Evolutionary conservation across 2,113 vertebrate genomes (phyloP).

Genomic region (Perca schrenkii): DNA sequence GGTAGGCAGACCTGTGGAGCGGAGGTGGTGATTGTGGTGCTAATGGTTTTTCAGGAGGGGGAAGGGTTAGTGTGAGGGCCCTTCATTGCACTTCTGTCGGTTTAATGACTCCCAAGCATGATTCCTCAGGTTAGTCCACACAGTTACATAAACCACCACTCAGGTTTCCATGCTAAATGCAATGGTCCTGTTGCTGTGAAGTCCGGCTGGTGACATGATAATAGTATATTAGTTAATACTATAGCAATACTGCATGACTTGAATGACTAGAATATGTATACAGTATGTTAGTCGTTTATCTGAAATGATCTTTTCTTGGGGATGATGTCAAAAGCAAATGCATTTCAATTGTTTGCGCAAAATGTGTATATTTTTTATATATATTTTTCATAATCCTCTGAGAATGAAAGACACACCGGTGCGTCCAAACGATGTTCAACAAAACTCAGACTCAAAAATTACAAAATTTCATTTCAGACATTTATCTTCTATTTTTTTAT

Average conservation of each 20-base stretch:
- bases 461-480: no score
- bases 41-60: constrained; percentile 61
- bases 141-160: constrained; percentile 71
- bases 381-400: no score
- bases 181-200: constrained; percentile 14
- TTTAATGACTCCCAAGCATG: constrained; percentile 66
- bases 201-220: constrained; percentile 12
- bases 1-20: constrained; percentile 55
- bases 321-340: neutral
- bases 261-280: neutral
- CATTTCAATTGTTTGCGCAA: neutral
- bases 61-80: constrained; percentile 63
- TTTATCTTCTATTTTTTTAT: no score
- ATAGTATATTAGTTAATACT: neutral
- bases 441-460: no score
- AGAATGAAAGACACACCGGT: no score
- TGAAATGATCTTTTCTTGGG: neutral
- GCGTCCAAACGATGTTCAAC: no score
- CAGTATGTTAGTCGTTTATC: neutral
- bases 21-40: constrained; percentile 66
- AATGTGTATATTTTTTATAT: neutral
- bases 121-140: constrained; percentile 75
- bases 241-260: neutral
- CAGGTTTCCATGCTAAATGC: constrained; percentile 38
- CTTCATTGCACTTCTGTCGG: constrained; percentile 71